Evolutionary conservation across 1,140 invertebrate genomes (phyloP).

Genomic region (Drosophila ficusphila): DNA sequence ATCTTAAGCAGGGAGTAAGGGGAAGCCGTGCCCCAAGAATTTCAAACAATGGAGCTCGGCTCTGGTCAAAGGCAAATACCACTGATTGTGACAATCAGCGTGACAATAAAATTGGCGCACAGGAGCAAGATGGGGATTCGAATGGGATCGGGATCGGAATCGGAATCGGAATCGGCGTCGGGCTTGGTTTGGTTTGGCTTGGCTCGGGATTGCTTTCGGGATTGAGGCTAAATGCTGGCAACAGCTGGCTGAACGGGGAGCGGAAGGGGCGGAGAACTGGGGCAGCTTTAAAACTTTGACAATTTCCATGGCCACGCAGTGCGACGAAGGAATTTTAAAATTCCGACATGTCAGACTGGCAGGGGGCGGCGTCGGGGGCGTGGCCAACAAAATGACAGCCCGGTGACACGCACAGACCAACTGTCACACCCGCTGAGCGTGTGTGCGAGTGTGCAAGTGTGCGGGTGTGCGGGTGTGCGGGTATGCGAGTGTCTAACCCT

Average conservation of each 20-base stretch:
- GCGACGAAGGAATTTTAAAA: constrained; percentile 77
- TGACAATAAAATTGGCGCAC: constrained; percentile 72
- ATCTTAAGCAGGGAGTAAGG: constrained; percentile 17
- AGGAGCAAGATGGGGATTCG: constrained; percentile 19
- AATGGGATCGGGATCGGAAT: constrained; percentile 27
- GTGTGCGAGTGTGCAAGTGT: constrained; percentile 13
- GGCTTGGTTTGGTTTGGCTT: not conserved
- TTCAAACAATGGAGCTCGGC: constrained; percentile 63
- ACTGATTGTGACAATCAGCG: constrained; percentile 80
- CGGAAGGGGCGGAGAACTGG: constrained; percentile 4
- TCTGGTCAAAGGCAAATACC: constrained; percentile 78
- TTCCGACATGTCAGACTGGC: constrained; percentile 61
- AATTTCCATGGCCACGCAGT: constrained; percentile 70
- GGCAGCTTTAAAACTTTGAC: constrained; percentile 74
- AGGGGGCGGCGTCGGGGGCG: constrained; percentile 29
- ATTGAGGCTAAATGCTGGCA: constrained; percentile 57
- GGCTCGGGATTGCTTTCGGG: constrained; percentile 3
- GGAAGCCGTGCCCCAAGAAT: constrained; percentile 20
- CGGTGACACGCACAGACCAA: constrained; percentile 79
- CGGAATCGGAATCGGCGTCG: no score
- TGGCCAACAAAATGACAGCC: constrained; percentile 73
- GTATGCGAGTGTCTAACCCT: constrained; percentile 59
- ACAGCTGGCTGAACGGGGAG: constrained; percentile 69
- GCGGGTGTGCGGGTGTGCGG: constrained; percentile 21
- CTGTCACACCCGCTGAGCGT: constrained; percentile 68